phyloP scores from a whole-genome alignment of 2,888 invertebrate species.

The Leucophora obtusa region DNA sequence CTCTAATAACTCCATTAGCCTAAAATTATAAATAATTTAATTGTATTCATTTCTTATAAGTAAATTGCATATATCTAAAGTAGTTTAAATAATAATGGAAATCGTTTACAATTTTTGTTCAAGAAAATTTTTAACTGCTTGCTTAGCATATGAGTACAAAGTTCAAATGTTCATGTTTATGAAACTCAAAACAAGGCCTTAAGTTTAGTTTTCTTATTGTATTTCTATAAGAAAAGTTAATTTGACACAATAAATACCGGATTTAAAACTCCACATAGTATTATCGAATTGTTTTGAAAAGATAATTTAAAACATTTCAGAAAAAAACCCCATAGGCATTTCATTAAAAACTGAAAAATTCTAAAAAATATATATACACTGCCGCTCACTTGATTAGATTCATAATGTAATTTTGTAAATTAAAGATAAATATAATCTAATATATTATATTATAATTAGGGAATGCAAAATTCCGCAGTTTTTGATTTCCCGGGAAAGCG shows the following conservation, averaged over 20 bases:
- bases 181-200: constrained; percentile 13
- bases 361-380: background rate
- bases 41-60: background rate
- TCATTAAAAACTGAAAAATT: constrained; percentile 4
- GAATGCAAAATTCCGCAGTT: no score
- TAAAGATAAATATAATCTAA: no score
- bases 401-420: no score
- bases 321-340: constrained; percentile 29
- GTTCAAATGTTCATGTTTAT: constrained; percentile 35
- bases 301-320: background rate
- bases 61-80: background rate
- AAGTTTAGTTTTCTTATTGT: constrained; percentile 2
- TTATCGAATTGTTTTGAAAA: background rate
- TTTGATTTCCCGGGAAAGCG: no score
- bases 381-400: no score
- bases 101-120: background rate
- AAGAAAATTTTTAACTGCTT: background rate
- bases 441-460: no score
- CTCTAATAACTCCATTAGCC: constrained; percentile 46
- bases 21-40: constrained; percentile 1
- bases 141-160: background rate
- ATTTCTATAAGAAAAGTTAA: constrained; percentile 33
- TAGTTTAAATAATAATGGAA: background rate
- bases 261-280: constrained; percentile 37
- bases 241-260: constrained; percentile 62